Conservation (phyloP, 2,113 vertebrate species). For the Zosterops lateralis region DNA sequence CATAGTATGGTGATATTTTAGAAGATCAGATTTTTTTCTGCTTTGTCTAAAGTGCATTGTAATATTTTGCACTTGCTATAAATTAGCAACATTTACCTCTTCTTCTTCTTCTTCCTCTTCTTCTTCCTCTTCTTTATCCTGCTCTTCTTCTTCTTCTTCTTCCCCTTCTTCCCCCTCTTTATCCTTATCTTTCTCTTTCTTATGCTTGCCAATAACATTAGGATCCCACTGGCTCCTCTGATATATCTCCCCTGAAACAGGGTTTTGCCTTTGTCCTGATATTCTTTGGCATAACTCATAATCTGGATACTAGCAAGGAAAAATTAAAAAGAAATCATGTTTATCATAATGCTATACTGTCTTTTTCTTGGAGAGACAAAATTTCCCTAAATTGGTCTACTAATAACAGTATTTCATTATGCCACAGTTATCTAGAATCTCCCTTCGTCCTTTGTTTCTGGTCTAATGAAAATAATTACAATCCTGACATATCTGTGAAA, state of each 20-base stretch:
- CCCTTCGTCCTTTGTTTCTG: background rate
- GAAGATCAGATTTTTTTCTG: background rate
- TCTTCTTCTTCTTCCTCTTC: conserved; percentile 8
- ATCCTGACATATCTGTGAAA: background rate
- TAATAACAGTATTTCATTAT: background rate
- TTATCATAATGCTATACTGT: background rate
- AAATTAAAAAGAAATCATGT: background rate
- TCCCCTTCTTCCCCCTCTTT: conserved; percentile 58
- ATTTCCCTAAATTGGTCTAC: background rate
- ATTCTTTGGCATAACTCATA: conserved; percentile 82
- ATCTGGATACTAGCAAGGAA: conserved; percentile 83
- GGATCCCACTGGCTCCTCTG: conserved; percentile 79
- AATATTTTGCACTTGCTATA: background rate
- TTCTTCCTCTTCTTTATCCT: conserved; percentile 55
- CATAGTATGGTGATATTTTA: background rate
- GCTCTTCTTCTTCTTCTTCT: conserved; percentile 35
- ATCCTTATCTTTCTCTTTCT: conserved; percentile 59
- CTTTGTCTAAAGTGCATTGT: background rate
- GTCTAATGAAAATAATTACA: background rate
- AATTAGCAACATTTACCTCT: conserved; percentile 53
- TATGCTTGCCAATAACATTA: conserved; percentile 54
- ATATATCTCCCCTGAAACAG: conserved; percentile 76
- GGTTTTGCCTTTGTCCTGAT: conserved; percentile 82
- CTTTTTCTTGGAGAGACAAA: background rate
- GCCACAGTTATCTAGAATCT: background rate